Conservation (phyloP, 2,113 vertebrate species). For the Cyanocitta stelleri region DNA sequence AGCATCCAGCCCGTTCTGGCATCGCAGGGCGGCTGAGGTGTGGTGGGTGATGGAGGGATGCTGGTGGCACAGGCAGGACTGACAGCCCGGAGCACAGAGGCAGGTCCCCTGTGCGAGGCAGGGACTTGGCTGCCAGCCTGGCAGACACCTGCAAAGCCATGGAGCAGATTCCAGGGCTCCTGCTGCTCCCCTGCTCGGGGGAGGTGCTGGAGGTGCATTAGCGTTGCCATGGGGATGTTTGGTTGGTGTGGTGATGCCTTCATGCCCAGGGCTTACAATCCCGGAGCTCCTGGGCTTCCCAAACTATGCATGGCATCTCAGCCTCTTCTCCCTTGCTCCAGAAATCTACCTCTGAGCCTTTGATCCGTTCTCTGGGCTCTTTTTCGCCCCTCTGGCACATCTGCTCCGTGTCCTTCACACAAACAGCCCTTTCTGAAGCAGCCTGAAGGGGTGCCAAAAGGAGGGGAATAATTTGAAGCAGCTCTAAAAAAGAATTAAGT, state of each 20-base stretch:
- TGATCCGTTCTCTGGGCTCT: background rate
- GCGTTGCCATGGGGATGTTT: rapidly evolving
- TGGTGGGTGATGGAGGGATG: background rate
- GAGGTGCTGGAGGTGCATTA: background rate
- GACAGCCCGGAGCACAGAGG: background rate
- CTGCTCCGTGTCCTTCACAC: background rate
- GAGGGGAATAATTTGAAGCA: background rate
- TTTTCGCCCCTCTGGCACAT: rapidly evolving
- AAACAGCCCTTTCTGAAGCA: background rate
- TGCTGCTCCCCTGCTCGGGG: background rate
- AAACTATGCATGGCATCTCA: background rate
- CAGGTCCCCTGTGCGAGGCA: background rate
- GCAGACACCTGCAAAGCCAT: background rate
- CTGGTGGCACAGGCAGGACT: background rate
- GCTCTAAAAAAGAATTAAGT: background rate
- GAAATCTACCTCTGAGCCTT: background rate
- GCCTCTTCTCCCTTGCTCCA: background rate
- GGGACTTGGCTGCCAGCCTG: background rate
- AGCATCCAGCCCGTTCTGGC: background rate
- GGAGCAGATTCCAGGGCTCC: background rate
- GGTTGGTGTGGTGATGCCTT: background rate
- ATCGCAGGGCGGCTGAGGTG: rapidly evolving
- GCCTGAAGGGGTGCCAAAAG: background rate
- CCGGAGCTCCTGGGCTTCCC: background rate
- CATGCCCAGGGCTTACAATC: background rate